These are phyloP conservation scores for Hycleus cichorii DNA, from an alignment of 1,140 invertebrate genomes.

Conservation along the genomic window DNA sequence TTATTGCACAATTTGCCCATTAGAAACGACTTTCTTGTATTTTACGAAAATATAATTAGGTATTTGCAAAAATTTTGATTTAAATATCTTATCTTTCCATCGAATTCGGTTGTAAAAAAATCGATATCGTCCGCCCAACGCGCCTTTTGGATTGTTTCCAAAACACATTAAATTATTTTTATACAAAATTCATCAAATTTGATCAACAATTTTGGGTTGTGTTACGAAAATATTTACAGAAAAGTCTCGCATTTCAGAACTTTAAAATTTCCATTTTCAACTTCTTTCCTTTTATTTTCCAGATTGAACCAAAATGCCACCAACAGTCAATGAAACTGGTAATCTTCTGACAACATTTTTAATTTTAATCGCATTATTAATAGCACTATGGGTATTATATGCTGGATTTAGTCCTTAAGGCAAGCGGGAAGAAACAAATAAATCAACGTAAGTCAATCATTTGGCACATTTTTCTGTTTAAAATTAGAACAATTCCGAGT, in stretches of 20 bases:
- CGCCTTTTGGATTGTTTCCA: slow-evolving; percentile 1
- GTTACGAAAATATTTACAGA: neutral
- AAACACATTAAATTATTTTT: slow-evolving; percentile 10
- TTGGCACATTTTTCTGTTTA: no score
- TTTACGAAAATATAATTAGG: no score
- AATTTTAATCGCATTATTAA: slow-evolving; percentile 19
- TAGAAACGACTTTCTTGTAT: no score
- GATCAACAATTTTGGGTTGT: no score
- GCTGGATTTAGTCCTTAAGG: slow-evolving; percentile 8
- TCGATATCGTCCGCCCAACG: slow-evolving; percentile 1
- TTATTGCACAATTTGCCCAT: no score
- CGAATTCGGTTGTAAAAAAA: neutral
- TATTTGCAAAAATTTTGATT: neutral
- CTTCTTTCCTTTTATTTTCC: no score
- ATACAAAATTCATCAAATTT: neutral
- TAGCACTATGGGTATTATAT: slow-evolving; percentile 24
- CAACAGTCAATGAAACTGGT: slow-evolving; percentile 12
- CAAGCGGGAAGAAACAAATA: no score
- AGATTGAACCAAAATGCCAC: slow-evolving; percentile 21
- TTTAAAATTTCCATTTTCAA: no score
- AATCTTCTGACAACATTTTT: slow-evolving; percentile 20
- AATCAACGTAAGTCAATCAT: no score
- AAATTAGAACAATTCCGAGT: no score
- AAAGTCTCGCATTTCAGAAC: neutral
- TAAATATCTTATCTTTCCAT: no score